Percentiles rank a stretch among this genome's conserved stretches.
These are phyloP conservation scores for Morbakka virulenta DNA, from an alignment of 30 jellyfish, hydroid and myxozoan genomes.

Conservation along the genomic window DNA sequence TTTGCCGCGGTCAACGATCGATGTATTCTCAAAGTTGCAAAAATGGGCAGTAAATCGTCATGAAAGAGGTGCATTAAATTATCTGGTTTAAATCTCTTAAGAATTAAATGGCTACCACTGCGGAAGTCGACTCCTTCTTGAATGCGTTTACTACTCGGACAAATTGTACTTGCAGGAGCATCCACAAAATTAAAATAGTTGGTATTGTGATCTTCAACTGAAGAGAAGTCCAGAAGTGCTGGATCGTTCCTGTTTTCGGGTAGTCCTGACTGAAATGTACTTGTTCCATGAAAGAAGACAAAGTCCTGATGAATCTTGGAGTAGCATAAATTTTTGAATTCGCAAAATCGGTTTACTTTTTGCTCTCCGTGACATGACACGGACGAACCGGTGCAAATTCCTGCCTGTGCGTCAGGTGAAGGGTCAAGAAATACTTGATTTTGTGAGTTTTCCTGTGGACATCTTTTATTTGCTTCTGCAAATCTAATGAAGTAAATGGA, in stretches of 20 bases:
- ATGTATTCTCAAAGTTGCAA: slow-evolving; percentile 30
- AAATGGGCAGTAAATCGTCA: slow-evolving; percentile 83
- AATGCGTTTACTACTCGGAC: neutral
- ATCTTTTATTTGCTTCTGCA: no score
- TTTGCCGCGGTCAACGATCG: neutral
- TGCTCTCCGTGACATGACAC: slow-evolving; percentile 61
- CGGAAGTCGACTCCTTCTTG: neutral
- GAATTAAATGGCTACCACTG: slow-evolving; percentile 17
- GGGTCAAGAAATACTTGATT: no score
- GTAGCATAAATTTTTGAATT: slow-evolving; percentile 72
- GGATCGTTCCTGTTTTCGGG: slow-evolving; percentile 63
- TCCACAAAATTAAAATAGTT: slow-evolving; percentile 70
- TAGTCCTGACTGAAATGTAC: slow-evolving; percentile 24
- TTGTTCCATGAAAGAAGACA: slow-evolving; percentile 69
- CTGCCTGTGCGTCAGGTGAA: neutral
- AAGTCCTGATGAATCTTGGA: slow-evolving; percentile 16
- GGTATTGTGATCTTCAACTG: slow-evolving; percentile 83
- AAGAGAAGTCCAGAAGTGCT: slow-evolving; percentile 65
- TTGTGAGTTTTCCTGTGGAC: no score
- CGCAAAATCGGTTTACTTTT: slow-evolving; percentile 56
- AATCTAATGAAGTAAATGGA: no score
- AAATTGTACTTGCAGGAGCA: slow-evolving; percentile 37
- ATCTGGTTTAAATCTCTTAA: slow-evolving; percentile 90
- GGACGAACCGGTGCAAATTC: slow-evolving; percentile 30
- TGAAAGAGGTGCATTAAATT: slow-evolving; percentile 94